Conservation (phyloP, 1,140 invertebrate species). For the Anoplophora glabripennis region DNA sequence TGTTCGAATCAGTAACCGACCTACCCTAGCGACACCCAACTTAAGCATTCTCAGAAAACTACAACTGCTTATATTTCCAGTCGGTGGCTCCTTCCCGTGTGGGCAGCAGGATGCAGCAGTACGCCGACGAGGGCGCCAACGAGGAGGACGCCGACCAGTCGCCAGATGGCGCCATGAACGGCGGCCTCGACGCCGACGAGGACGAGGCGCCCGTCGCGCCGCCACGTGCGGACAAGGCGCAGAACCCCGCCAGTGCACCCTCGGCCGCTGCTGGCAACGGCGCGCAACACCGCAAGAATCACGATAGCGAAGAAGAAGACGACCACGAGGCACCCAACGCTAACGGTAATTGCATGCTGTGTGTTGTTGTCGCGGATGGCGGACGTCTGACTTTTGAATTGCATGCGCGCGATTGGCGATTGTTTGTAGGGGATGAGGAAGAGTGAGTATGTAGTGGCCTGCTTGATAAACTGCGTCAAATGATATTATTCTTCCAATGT, state of each 20-base stretch:
- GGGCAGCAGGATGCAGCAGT: constrained; percentile 45
- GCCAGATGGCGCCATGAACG: constrained; percentile 48
- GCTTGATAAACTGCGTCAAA: too few relatives aligned
- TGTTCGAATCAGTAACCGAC: too few relatives aligned
- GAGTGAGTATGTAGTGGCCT: too few relatives aligned
- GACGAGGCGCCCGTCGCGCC: constrained; percentile 27
- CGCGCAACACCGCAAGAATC: constrained; percentile 42
- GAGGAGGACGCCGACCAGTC: constrained; percentile 28
- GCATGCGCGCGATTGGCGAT: too few relatives aligned
- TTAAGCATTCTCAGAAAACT: neutral
- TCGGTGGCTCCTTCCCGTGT: constrained; percentile 45
- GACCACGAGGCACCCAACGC: constrained; percentile 18
- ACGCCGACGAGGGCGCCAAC: constrained; percentile 46
- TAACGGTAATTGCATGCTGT: constrained; percentile 1
- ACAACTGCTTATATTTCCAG: constrained; percentile 13
- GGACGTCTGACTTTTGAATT: too few relatives aligned
- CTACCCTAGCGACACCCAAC: neutral
- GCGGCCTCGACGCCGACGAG: constrained; percentile 36
- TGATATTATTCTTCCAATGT: too few relatives aligned
- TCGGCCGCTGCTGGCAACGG: constrained; percentile 22
- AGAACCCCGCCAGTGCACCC: constrained; percentile 29
- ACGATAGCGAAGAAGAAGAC: constrained; percentile 46
- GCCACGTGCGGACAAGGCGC: constrained; percentile 22
- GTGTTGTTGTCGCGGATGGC: neutral
- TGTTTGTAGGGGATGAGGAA: too few relatives aligned